phyloP scores from a whole-genome alignment of 1,140 invertebrate species.

The Palaemon carinicauda region DNA sequence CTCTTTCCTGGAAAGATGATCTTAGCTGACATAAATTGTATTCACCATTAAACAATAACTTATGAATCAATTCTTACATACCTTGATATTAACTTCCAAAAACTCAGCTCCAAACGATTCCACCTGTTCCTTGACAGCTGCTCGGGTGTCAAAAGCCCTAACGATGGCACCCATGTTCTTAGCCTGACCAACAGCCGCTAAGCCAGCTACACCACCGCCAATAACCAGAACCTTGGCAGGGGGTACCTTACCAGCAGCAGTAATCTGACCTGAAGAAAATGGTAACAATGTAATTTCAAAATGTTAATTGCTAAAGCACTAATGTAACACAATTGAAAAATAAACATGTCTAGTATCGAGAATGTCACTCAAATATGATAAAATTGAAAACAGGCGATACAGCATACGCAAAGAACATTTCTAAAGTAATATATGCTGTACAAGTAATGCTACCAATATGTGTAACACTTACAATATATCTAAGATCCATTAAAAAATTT shows the following conservation, averaged over 20 bases:
- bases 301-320: not conserved
- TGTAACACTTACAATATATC: too few species aligned
- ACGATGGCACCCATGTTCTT: slow-evolving; percentile 90
- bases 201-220: slow-evolving; percentile 87
- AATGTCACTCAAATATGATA: not conserved
- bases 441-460: too few species aligned
- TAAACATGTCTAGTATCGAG: not conserved
- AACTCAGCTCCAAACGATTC: slow-evolving; percentile 89
- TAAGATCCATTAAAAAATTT: too few species aligned
- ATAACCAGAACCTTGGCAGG: slow-evolving; percentile 87
- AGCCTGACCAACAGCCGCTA: slow-evolving; percentile 85
- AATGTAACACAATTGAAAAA: not conserved
- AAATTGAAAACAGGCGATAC: too few species aligned
- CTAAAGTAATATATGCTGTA: too few species aligned
- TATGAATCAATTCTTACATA: slow-evolving; percentile 59
- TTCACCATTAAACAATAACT: too few species aligned
- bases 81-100: slow-evolving; percentile 78
- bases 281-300: not conserved
- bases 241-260: slow-evolving; percentile 76
- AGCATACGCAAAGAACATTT: too few species aligned
- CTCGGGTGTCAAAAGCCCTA: slow-evolving; percentile 84
- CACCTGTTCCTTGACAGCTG: slow-evolving; percentile 89
- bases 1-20: too few species aligned
- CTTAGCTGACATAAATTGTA: too few species aligned
- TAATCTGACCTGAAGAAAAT: slow-evolving; percentile 74